Evolutionary conservation across 2,888 invertebrate genomes (phyloP).

Genomic region (Neelides folsomi): DNA sequence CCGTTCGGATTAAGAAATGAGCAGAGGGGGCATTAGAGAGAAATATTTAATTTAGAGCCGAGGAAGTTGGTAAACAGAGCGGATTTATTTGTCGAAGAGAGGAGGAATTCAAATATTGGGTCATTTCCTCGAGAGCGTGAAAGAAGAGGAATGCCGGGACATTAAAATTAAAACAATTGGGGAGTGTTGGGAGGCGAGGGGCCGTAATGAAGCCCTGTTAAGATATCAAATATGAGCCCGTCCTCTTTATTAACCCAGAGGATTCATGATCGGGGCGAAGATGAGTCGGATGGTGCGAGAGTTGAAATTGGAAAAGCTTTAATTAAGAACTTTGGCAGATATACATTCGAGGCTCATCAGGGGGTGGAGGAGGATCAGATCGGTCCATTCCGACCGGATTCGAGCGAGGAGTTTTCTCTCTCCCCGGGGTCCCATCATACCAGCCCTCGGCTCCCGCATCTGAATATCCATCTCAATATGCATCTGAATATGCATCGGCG

Average conservation of each 20-base stretch:
- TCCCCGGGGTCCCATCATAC: conserved; percentile 32
- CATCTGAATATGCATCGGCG: conserved; percentile 9
- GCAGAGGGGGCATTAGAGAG: not conserved
- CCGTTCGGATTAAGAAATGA: not conserved
- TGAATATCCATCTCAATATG: conserved; percentile 32
- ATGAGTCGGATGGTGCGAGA: conserved; percentile 9
- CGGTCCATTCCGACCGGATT: conserved; percentile 27
- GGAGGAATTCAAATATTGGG: not conserved
- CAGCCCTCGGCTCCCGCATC: conserved; percentile 27
- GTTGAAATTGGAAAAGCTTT: conserved; percentile 31
- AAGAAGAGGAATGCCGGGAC: conserved; percentile 10
- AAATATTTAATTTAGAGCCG: too few species aligned
- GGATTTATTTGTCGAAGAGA: not conserved
- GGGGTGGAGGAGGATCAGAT: conserved; percentile 31
- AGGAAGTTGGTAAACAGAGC: not conserved
- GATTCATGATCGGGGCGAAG: not conserved
- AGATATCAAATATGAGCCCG: not conserved
- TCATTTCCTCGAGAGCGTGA: not conserved
- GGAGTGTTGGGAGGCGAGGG: not conserved
- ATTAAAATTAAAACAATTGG: conserved; percentile 28
- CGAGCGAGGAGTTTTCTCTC: conserved; percentile 22
- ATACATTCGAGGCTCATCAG: conserved; percentile 32
- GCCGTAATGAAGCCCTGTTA: not conserved
- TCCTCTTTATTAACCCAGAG: conserved; percentile 1
- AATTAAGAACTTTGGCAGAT: conserved; percentile 33